phyloP scores from a whole-genome alignment of 2,113 vertebrate species.

The Callionymus lyra region DNA sequence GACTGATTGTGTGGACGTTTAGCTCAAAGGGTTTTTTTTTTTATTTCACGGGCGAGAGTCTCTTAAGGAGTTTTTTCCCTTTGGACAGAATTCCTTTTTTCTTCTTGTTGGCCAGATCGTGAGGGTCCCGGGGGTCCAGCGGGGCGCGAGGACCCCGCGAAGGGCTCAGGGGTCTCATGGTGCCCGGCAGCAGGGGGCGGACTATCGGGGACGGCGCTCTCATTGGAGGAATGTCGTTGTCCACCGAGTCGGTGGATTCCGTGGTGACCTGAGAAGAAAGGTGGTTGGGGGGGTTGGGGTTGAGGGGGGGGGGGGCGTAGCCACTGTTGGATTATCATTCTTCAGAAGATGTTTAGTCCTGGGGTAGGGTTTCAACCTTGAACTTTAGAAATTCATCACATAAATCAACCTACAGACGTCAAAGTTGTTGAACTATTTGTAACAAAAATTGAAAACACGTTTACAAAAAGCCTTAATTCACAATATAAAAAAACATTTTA shows the following conservation, averaged over 20 bases:
- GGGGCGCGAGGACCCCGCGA: constrained; percentile 51
- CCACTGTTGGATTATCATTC: too few species aligned
- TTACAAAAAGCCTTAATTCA: too few species aligned
- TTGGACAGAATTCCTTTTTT: constrained; percentile 97
- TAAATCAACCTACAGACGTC: too few species aligned
- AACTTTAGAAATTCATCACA: too few species aligned
- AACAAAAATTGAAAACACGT: too few species aligned
- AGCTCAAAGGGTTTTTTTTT: not conserved
- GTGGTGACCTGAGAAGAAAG: constrained; percentile 73
- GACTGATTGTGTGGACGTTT: constrained; percentile 47
- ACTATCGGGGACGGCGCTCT: constrained; percentile 83
- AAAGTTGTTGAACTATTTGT: too few species aligned
- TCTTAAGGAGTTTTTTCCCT: constrained; percentile 95
- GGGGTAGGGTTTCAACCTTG: too few species aligned
- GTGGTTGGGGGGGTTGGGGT: too few species aligned
- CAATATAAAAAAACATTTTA: too few species aligned
- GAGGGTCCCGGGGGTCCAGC: constrained; percentile 59
- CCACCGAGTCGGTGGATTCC: constrained; percentile 61
- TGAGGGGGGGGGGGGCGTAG: constrained; percentile 36
- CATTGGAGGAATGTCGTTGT: constrained; percentile 73
- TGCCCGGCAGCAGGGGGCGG: constrained; percentile 70
- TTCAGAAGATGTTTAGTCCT: too few species aligned
- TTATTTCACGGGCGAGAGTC: constrained; percentile 75
- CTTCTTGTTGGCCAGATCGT: constrained; percentile 87
- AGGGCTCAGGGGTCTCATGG: constrained; percentile 81